A percentile compares a stretch with the other conserved stretches of the same genome.
phyloP scores from a whole-genome alignment of 1,140 invertebrate genomes.

The Drosophila ambigua region DNA sequence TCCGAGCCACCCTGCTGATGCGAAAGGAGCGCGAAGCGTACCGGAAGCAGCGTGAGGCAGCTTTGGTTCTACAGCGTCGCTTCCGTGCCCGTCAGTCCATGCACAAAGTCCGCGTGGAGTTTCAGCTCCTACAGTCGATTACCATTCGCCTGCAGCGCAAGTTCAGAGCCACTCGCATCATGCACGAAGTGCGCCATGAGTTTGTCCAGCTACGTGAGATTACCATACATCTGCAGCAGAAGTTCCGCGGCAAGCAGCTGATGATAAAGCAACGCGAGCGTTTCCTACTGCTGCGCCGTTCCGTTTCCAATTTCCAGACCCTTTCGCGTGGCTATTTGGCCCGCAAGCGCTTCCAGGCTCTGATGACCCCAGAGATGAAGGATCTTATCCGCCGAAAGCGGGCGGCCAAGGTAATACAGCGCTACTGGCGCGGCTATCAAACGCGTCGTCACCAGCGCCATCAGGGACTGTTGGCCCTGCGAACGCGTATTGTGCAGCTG shows the following conservation, averaged over 20 bases:
- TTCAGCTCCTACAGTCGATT: constrained; percentile 61
- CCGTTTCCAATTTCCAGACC: constrained; percentile 84
- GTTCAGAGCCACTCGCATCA: constrained; percentile 82
- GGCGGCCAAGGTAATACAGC: constrained; percentile 88
- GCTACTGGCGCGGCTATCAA: constrained; percentile 87
- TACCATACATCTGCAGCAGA: constrained; percentile 84
- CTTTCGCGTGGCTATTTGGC: constrained; percentile 84
- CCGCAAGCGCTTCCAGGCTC: constrained; percentile 83
- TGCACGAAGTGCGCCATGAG: constrained; percentile 62
- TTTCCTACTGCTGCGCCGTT: constrained; percentile 43
- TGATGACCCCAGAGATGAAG: constrained; percentile 84
- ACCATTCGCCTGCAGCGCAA: constrained; percentile 77
- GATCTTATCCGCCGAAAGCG: constrained; percentile 83
- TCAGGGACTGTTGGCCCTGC: constrained; percentile 83
- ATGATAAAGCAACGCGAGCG: constrained; percentile 53
- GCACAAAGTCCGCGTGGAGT: constrained; percentile 70
- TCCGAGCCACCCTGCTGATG: constrained; percentile 67
- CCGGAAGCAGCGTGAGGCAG: constrained; percentile 74
- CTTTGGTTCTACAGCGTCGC: constrained; percentile 84
- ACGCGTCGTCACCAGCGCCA: constrained; percentile 80
- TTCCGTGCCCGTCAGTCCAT: constrained; percentile 83
- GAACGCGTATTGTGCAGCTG: constrained; percentile 84
- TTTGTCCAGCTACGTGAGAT: constrained; percentile 73
- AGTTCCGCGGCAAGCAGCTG: constrained; percentile 84
- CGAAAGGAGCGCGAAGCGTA: constrained; percentile 69